Base-by-base conservation (phyloP, 2,888 invertebrate species). In the Serrognathus titanus region DNA sequence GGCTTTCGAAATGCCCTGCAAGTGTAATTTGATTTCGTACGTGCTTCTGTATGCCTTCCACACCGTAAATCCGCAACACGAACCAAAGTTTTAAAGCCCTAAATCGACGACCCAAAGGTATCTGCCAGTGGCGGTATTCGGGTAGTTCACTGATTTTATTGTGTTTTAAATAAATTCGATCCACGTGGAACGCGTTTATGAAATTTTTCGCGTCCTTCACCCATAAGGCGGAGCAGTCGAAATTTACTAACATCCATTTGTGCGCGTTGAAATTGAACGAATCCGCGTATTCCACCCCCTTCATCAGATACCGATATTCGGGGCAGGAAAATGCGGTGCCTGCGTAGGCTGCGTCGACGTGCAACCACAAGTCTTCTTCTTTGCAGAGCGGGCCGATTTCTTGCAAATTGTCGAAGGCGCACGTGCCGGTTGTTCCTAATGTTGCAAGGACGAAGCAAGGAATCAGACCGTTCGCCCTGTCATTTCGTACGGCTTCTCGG, bases 261-360 rank as follows among this genome's bases (percentile, higher is more conserved):
- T 97, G 97, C 0, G 93, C 88, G 76, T 99, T 99, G 61, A 96
- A 88, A 75, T 94, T 94, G 68, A 97, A 88, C 0, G 97, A 97
- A 72, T 95, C 91, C 0, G 87, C 92, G 55, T 85, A 84, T 75
- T 97, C 85, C 4, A 92, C 75, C 0, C 92, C 92, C 55, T 83
- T 81, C 80, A 93, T 86, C 9, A 92, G 78, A 64, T 89, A 81
- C 51, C 92, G 85, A 75, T 88, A 94, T 78, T 98, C 98, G 0
- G 96, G 95, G 70, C 97, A 93, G 53, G 93, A 85, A 68, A 97
- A 89, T 1, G 94, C 93, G 7, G 90, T 86, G 1, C 97, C 92
- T 2, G 97, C 97, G 74, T 98, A 98, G 0, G 97, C 97, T 1
- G 97, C 97, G 72, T 98, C 98, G 1, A 97, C 86, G 73, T 98